Evolutionary conservation across 2,797 vertebrate species (phyloP), one percentile per base, ranked within the genome.

Genomic region (Acridotheres tristis): DNA sequence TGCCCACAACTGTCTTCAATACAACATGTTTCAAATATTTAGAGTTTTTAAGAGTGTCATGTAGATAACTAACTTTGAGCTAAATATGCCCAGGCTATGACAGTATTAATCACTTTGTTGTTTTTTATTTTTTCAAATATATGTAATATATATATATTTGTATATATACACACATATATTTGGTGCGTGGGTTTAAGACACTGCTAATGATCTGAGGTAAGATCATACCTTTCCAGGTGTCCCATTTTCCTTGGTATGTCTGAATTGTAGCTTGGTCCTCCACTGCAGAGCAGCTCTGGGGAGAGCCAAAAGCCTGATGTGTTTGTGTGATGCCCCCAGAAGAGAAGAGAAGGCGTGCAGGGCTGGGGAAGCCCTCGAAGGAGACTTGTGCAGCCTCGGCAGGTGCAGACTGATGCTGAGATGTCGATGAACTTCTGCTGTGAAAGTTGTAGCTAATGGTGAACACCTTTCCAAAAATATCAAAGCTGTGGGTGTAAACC

Each of bases 311-410:
- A 72, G 34, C 61, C 65, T 10, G 19, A 13, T 45, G 22, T 26
- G 48, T 61, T 71, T 0, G 0, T n/a, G 53, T 23, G 36, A 30
- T 2, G 2, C 53, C 61, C 34, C 30, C 51, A 32, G 30, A 54
- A 54, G 2, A 32, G 67, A 80, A 45, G 50, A 48, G 54, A 29
- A 38, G 78, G 40, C 0, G 0, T 54, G 51, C 7, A 0, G 0
- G 32, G 40, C 40, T 32, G 43, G 61, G 40, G 58, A 51, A 57
- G 54, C 54, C 51, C 73, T 47, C 0, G 0, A 22, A 61, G 29
- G 65, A 58, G n/a, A 53, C 38, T 53, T 47, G 5, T n/a, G 50
- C 84, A 43, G 73, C 76, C 55, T 57, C 4, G 2, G 66, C 7
- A 6, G 32, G 22, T 2, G 7, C 3, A 2, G 85, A 48, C 63